Base-by-base conservation (phyloP, 1,140 invertebrate genomes). In the Drosophila parvula region DNA sequence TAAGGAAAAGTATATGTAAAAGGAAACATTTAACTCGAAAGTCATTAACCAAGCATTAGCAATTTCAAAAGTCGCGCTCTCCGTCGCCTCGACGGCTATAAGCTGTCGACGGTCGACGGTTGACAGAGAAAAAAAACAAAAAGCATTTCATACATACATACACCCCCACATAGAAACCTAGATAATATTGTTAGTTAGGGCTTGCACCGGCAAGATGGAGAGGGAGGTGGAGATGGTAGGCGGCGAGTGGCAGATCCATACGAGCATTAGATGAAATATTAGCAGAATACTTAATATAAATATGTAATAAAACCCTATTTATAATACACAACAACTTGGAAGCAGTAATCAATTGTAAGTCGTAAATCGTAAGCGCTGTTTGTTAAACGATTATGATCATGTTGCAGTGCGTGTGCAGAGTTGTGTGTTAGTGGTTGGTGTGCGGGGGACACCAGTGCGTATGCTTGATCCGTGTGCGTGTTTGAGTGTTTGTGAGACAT, bases 261-360 rank as follows among this genome's bases (percentile, higher is more conserved):
- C 51, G 65, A 74, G 81, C 74, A 84, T 84, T 84, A 84, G 81
- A 74, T 41, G 64, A 84, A 84, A 80, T 84, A 70, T 74, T 86
- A 85, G 79, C 62, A 67, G 70, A 83, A 79, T 77, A 79, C 56
- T 41, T 62, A 47, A 53, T 51, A 77, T 69, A 60, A 43, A 70
- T 69, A 65, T 70, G 51, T 70, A 71, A 76, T 61, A 80, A 77
- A 58, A 65, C 63, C 22, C 22, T 41, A 74, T 56, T 63, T 47
- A 70, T 47, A 62, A 70, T 48, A 77, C 40, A 68, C 57, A 67
- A 68, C 57, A 67, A 62, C 51, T 65, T 50, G 63, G 74, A 70
- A 63, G 50, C 69, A 78, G 58, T 78, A 74, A 62, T 50, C 73
- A 80, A 77, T 62, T 69, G 51, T 80, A 84, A 85, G 78, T 68